Percentiles rank a stretch among this genome's conserved stretches.
Conservation (phyloP, 1,140 invertebrate genomes). For the Stenopsyche tienmushanensis region DNA sequence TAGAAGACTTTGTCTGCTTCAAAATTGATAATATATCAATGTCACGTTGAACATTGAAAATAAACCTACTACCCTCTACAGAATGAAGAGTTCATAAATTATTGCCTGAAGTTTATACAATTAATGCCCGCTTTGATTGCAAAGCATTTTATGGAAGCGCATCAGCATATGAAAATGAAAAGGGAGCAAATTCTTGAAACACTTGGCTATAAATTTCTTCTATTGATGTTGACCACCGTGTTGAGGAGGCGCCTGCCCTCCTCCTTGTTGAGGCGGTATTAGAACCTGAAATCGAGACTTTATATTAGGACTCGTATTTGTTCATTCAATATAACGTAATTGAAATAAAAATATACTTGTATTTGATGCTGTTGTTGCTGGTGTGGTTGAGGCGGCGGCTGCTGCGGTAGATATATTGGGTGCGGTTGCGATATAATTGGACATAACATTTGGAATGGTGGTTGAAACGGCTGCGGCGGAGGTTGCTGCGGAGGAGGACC, state of each 20-base stretch:
- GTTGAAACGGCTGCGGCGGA: conserved; percentile 44
- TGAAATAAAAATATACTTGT: neutral
- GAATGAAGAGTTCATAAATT: neutral
- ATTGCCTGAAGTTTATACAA: neutral
- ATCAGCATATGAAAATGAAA: conserved; percentile 1
- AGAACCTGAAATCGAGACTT: conserved; percentile 24
- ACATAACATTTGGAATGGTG: conserved; percentile 45
- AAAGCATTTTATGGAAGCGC: conserved; percentile 4
- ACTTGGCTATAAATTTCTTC: neutral
- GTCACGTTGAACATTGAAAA: too few species aligned
- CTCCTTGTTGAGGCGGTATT: conserved; percentile 31
- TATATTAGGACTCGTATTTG: conserved; percentile 6
- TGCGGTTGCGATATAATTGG: conserved; percentile 32
- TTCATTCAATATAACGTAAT: neutral
- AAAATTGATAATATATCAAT: too few species aligned
- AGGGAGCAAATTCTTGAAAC: conserved; percentile 8
- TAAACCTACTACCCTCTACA: neutral
- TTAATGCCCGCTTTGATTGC: neutral
- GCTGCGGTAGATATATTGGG: conserved; percentile 34
- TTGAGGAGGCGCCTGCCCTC: conserved; percentile 33
- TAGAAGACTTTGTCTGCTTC: too few species aligned
- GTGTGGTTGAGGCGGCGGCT: conserved; percentile 32
- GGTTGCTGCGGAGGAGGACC: conserved; percentile 47
- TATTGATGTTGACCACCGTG: conserved; percentile 38
- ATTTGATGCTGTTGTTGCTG: conserved; percentile 32